Evolutionary conservation across 2,888 invertebrate genomes (phyloP).

Genomic region (Ametastegia equiseti): DNA sequence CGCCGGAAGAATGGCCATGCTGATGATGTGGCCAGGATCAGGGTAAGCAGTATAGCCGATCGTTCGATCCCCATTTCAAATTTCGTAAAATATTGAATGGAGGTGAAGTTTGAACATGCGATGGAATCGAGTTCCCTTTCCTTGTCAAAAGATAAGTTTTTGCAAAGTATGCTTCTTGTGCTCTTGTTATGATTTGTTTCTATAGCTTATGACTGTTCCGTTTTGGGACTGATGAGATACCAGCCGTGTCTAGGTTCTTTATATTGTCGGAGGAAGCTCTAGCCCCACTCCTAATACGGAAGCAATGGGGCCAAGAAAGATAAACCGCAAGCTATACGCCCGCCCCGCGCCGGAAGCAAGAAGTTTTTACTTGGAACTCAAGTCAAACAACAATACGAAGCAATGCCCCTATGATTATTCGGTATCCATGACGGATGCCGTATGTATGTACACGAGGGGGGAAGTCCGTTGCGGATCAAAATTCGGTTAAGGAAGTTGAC

Average conservation of each 20-base stretch:
- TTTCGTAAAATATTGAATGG: background rate
- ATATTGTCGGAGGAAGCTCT: slow-evolving; percentile 48
- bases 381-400: slow-evolving; percentile 48
- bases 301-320: slow-evolving; percentile 68
- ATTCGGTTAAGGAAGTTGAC: slow-evolving; percentile 42
- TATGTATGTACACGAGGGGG: background rate
- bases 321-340: slow-evolving; percentile 63
- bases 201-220: background rate
- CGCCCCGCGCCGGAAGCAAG: slow-evolving; percentile 65
- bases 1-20: slow-evolving; percentile 61
- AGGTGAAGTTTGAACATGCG: background rate
- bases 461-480: background rate
- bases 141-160: too few relatives aligned
- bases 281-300: slow-evolving; percentile 59
- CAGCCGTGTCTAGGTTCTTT: slow-evolving; percentile 53
- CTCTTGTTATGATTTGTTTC: background rate
- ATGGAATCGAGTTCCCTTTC: too few relatives aligned
- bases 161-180: background rate
- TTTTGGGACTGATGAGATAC: slow-evolving; percentile 53
- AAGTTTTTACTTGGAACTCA: slow-evolving; percentile 53
- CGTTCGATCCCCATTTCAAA: background rate
- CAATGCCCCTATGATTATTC: slow-evolving; percentile 33
- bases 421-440: background rate
- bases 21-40: background rate
- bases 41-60: background rate